phyloP scores from a whole-genome alignment of 2,113 vertebrate genomes.

The Neotragus moschatus region DNA sequence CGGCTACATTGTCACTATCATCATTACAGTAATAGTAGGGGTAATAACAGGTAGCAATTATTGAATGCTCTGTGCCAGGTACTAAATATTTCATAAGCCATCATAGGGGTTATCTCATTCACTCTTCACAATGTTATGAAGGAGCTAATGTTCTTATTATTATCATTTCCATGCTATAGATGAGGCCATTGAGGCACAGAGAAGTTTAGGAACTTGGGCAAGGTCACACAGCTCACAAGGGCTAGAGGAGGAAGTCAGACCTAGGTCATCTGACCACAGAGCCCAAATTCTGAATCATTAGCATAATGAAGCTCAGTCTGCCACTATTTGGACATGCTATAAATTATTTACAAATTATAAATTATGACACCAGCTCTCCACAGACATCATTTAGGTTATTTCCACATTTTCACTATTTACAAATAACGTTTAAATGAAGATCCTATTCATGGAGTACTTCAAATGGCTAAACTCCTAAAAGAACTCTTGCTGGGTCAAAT shows the following conservation, averaged over 20 bases:
- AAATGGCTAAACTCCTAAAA: neutral
- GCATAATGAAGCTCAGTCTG: neutral
- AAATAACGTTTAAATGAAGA: neutral
- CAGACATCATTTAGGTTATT: neutral
- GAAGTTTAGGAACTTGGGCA: slow-evolving; percentile 24
- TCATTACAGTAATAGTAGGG: neutral
- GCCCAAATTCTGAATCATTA: neutral
- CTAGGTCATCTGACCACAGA: neutral
- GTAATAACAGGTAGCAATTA: neutral
- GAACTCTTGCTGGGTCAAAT: neutral
- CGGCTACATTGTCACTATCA: neutral
- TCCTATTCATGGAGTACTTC: neutral
- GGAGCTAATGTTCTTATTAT: neutral
- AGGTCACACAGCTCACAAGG: neutral
- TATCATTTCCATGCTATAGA: neutral
- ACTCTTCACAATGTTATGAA: neutral
- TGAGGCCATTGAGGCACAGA: neutral
- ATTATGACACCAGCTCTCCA: neutral
- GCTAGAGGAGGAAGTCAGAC: neutral
- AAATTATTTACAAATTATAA: neutral
- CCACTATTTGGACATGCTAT: neutral
- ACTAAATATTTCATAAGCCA: neutral
- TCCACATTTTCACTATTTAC: neutral
- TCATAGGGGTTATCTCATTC: neutral
- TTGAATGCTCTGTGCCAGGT: neutral